Percentiles rank a stretch among this genome's conserved stretches.
phyloP scores from a whole-genome alignment of 2,113 vertebrate species.

The Leptocoma aspasia region DNA sequence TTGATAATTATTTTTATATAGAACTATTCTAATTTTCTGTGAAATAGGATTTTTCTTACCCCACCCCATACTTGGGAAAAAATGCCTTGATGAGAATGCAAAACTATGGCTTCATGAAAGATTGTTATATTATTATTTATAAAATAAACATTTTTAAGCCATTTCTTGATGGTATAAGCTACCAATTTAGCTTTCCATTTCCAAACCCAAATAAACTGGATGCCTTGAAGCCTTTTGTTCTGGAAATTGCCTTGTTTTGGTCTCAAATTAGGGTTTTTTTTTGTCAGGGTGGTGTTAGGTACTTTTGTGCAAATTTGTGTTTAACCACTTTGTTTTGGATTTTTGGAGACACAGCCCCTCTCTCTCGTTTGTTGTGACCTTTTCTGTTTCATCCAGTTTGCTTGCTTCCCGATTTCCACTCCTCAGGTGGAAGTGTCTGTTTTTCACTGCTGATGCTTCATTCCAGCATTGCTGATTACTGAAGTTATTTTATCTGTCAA shows the following conservation, averaged over 20 bases:
- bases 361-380: neutral
- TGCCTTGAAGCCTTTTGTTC: neutral
- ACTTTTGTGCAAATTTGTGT: neutral
- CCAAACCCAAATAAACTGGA: neutral
- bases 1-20: neutral
- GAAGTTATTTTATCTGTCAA: neutral
- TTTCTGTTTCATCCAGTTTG: neutral
- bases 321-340: neutral
- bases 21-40: neutral
- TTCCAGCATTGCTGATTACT: neutral
- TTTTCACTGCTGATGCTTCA: neutral
- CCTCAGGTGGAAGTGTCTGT: neutral
- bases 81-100: neutral
- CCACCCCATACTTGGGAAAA: neutral
- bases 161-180: neutral
- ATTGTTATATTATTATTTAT: neutral
- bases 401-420: conserved; percentile 21
- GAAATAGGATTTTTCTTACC: neutral
- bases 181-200: neutral
- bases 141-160: neutral
- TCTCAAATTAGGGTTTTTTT: neutral
- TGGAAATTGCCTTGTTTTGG: neutral
- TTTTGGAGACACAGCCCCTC: neutral
- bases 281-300: neutral
- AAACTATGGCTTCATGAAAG: neutral